Base-by-base conservation (phyloP, 2,888 invertebrate species). In the Athripsodes cinereus region DNA sequence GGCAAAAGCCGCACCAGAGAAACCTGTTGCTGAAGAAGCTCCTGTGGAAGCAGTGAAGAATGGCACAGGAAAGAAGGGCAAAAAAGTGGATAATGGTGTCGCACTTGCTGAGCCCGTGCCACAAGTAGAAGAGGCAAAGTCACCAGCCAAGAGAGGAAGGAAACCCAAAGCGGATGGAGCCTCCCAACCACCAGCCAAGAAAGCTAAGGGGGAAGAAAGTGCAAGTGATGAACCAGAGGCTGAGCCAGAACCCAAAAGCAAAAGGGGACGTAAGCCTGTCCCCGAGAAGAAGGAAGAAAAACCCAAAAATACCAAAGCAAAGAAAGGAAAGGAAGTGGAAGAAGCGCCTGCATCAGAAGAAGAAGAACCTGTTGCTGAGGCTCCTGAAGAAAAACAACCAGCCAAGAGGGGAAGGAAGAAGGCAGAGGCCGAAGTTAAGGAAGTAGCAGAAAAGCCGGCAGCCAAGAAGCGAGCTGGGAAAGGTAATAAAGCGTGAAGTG, bases 81-180 rank as follows among this genome's bases (percentile, higher is more conserved):
- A 54, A n/a, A 35, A n/a, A 3, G 55, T 53, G 34, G 44, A 51
- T 46, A 48, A 58, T 46, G 55, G 49, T 20, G 49, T 47, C 13
- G 53, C 52, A 19, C 44, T 34, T 2, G 52, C 55, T 22, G 46
- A 34, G 10, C 54, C 51, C n/a, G n/a, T n/a, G n/a, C n/a, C n/a
- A n/a, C n/a, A n/a, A 18, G 46, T 51, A 53, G 51, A 58, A 62
- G 44, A 53, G 35, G 20, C 47, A 10, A 49, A 57, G 52, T 18
- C 55, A 46, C 52, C 52, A 31, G 51, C 60, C 44, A 51, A 60
- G 53, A 52, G 72, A 64, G 73, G 72, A n/a, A 69, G 73, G 56
- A 72, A 75, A 62, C 66, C 69, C 48, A 67, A 70, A 51, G 57
- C 31, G 40, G 34, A 26, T 11, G 34, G 21, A 5, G 46, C 35